phyloP scores from a whole-genome alignment of 2,113 vertebrate genomes.

The Tauraco erythrolophus region DNA sequence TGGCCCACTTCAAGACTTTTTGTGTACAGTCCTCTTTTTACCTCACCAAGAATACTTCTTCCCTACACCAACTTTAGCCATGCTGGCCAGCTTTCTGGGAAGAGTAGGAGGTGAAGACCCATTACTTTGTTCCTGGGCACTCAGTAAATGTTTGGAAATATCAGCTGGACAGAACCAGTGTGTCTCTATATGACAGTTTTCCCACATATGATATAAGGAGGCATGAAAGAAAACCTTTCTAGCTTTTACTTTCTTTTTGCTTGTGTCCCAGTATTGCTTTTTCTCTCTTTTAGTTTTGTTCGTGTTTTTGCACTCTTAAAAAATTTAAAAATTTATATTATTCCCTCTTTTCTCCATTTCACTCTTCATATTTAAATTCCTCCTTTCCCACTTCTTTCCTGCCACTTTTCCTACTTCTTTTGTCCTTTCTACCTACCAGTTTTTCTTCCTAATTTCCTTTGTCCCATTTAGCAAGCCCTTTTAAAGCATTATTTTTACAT shows the following conservation, averaged over 20 bases:
- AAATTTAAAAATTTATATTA: not conserved
- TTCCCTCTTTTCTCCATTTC: not conserved
- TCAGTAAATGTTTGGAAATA: not conserved
- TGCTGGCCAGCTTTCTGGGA: not conserved
- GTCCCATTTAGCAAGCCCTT: not conserved
- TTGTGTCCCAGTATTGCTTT: not conserved
- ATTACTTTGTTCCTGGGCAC: not conserved
- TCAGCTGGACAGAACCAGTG: not conserved
- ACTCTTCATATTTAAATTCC: not conserved
- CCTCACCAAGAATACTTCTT: rapidly evolving
- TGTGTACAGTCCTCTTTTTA: not conserved
- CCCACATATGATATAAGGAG: not conserved
- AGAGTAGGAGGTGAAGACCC: not conserved
- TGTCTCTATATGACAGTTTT: not conserved
- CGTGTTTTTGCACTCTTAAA: not conserved
- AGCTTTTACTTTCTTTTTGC: not conserved
- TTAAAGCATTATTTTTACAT: not conserved
- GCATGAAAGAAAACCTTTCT: not conserved
- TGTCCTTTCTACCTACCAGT: not conserved
- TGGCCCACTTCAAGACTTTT: not conserved
- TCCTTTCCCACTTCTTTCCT: not conserved
- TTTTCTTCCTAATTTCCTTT: not conserved
- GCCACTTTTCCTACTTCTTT: not conserved
- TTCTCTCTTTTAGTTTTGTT: not conserved
- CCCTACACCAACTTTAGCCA: not conserved